phyloP scores from a whole-genome alignment of 2,797 vertebrate species.

The Galaxias olidus region DNA sequence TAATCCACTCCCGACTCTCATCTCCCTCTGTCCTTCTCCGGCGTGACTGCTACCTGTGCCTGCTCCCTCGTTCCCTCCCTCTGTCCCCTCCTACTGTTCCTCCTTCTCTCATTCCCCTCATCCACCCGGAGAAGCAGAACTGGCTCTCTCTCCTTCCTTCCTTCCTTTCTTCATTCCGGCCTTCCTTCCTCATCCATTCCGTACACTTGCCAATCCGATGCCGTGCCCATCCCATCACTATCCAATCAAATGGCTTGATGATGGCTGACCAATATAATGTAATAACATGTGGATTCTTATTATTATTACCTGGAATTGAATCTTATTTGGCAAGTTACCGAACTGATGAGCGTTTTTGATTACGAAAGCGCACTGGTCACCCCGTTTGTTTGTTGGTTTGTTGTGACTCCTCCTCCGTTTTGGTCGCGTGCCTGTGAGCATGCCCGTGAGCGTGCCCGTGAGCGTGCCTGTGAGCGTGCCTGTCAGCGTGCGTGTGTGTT shows the following conservation, averaged over 20 bases:
- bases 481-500: slow-evolving; percentile 43
- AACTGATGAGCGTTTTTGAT: slow-evolving; percentile 74
- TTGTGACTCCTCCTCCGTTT: background rate
- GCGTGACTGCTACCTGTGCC: slow-evolving; percentile 47
- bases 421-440: slow-evolving; percentile 20
- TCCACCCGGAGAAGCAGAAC: slow-evolving; percentile 41
- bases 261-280: slow-evolving; percentile 43
- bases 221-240: slow-evolving; percentile 64
- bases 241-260: slow-evolving; percentile 53
- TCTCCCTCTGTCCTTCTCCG: slow-evolving; percentile 34
- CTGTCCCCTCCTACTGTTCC: slow-evolving; percentile 37
- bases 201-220: slow-evolving; percentile 78
- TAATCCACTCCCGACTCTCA: slow-evolving; percentile 11
- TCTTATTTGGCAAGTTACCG: slow-evolving; percentile 73
- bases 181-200: slow-evolving; percentile 72
- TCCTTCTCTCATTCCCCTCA: slow-evolving; percentile 22
- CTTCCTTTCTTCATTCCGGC: slow-evolving; percentile 2
- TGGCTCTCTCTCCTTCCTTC: slow-evolving; percentile 48
- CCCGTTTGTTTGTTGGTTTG: too few relatives aligned
- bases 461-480: slow-evolving; percentile 17
- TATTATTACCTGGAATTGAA: slow-evolving; percentile 19
- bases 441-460: slow-evolving; percentile 14
- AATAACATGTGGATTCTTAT: background rate
- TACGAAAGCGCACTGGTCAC: slow-evolving; percentile 64
- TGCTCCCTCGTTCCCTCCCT: slow-evolving; percentile 38